phyloP scores from a whole-genome alignment of 2,888 invertebrate genomes.

The Pyralis farinalis region DNA sequence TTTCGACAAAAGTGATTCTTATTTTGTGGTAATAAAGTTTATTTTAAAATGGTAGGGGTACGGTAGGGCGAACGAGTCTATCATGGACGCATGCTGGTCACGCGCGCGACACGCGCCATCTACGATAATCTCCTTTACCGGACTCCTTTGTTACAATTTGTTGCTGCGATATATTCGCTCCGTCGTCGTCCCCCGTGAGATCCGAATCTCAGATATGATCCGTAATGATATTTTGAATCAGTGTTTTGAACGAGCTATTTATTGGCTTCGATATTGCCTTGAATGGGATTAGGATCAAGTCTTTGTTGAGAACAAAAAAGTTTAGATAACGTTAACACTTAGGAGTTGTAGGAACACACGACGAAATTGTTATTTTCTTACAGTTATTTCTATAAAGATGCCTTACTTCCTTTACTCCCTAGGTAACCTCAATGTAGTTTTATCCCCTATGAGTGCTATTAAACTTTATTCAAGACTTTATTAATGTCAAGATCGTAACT shows the following conservation, averaged over 20 bases:
- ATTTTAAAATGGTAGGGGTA: slow-evolving; percentile 20
- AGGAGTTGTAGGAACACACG: too few species aligned
- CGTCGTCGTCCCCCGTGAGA: slow-evolving; percentile 52
- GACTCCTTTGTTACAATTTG: slow-evolving; percentile 78
- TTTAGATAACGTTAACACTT: too few species aligned
- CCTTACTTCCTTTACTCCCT: too few species aligned
- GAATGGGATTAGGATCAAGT: slow-evolving; percentile 18
- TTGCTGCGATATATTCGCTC: slow-evolving; percentile 56
- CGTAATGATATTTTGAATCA: slow-evolving; percentile 79
- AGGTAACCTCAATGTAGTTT: too few species aligned
- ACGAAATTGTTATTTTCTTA: too few species aligned
- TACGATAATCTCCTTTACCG: slow-evolving; percentile 76
- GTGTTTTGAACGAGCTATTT: slow-evolving; percentile 55
- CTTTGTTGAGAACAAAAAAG: slow-evolving; percentile 6
- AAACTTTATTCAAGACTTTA: too few species aligned
- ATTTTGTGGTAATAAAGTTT: slow-evolving; percentile 10
- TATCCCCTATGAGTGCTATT: too few species aligned
- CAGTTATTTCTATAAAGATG: too few species aligned
- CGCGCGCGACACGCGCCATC: slow-evolving; percentile 70
- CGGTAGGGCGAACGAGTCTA: slow-evolving; percentile 54
- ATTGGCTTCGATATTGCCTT: slow-evolving; percentile 38
- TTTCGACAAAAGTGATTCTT: slow-evolving; percentile 17
- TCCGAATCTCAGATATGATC: slow-evolving; percentile 65
- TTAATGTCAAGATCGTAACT: too few species aligned
- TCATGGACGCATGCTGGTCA: slow-evolving; percentile 63